These are phyloP conservation scores for Gobio gobio DNA, from an alignment of 2,113 vertebrate species.

Conservation along the genomic window DNA sequence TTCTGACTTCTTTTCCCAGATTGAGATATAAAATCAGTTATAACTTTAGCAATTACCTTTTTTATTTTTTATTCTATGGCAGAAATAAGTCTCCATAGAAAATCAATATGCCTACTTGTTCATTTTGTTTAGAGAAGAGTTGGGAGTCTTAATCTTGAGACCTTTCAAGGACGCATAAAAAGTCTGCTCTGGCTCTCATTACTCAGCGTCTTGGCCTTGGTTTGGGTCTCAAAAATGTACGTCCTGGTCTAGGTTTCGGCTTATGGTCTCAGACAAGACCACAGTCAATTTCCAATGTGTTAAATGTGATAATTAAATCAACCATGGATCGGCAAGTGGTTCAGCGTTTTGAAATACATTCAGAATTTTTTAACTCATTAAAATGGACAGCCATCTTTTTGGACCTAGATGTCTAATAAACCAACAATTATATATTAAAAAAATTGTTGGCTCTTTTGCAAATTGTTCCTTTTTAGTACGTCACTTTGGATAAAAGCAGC, in stretches of 20 bases:
- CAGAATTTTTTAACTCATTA: not conserved
- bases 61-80: no score
- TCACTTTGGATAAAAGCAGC: not conserved
- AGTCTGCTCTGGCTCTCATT: not conserved
- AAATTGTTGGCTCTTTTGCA: no score
- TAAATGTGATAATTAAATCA: constrained; percentile 3
- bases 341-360: not conserved
- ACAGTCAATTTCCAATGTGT: not conserved
- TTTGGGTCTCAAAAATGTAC: not conserved
- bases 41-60: no score
- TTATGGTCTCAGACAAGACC: not conserved
- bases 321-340: not conserved
- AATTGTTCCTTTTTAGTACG: no score
- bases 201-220: not conserved
- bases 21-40: no score
- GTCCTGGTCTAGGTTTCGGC: not conserved
- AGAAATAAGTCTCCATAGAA: no score
- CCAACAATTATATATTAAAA: no score
- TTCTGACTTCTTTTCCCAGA: no score
- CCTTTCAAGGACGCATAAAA: not conserved
- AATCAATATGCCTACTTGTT: no score
- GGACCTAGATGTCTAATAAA: not conserved
- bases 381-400: not conserved
- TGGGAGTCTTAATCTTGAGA: not conserved
- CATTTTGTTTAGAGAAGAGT: not conserved